phyloP scores from a whole-genome alignment of 2,113 vertebrate species.

The Bagarius yarrelli region DNA sequence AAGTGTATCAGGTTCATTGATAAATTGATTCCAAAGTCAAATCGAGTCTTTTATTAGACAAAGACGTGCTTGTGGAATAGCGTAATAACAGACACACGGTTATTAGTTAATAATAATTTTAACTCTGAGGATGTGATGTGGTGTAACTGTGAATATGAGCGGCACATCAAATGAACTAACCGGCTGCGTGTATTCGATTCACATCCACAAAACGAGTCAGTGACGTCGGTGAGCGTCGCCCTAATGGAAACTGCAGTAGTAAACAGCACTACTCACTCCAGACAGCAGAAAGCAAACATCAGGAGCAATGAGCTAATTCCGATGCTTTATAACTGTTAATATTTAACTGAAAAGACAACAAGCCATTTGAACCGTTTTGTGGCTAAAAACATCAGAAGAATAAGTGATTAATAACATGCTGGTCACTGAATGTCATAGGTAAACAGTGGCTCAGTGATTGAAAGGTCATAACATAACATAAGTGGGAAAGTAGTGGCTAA shows the following conservation, averaged over 20 bases:
- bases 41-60: background rate
- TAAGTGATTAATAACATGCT: background rate
- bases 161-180: background rate
- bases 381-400: background rate
- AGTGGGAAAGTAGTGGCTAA: no score
- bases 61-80: background rate
- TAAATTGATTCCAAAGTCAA: background rate
- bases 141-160: background rate
- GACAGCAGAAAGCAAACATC: background rate
- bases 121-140: no score
- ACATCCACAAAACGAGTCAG: background rate
- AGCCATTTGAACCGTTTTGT: background rate
- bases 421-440: background rate
- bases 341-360: background rate
- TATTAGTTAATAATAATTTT: background rate
- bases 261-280: background rate
- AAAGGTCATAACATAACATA: background rate
- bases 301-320: background rate
- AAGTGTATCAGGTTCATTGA: background rate
- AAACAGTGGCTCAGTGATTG: background rate
- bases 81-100: background rate
- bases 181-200: background rate
- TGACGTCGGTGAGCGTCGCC: constrained; percentile 3
- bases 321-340: background rate
- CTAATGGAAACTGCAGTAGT: constrained; percentile 17